Base-by-base conservation (phyloP, 2,888 invertebrate genomes). In the Acleris holmiana region DNA sequence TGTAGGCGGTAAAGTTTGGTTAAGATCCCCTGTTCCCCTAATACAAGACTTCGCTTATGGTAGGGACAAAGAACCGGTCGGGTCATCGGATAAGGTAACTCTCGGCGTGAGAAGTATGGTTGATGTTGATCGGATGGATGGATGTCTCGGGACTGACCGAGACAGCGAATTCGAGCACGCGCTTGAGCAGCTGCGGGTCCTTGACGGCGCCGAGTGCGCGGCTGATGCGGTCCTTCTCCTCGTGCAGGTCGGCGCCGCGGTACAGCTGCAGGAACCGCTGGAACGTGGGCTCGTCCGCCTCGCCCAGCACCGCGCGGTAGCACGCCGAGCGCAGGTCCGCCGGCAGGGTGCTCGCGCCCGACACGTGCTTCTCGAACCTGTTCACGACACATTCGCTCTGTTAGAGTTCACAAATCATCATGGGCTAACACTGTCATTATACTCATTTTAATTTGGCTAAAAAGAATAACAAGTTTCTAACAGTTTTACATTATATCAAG, bases 161-260 rank as follows among this genome's bases (percentile, higher is more conserved):
- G 86, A 97, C 94, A 6, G 97, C 95, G 83, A 98, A 97, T 63
- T 96, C 93, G 21, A 97, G 93, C 50, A 97, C 97, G 76, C 95
- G 94, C 55, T 93, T 92, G 66, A 98, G 92, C 64, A 98, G 89
- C 23, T 89, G 90, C 15, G 95, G 94, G 83, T 98, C 95, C 68
- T 93, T 94, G 61, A 97, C 95, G 48, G 96, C 95, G 41, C 98
- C 99, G 61, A 99, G 93, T 5, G 98, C 95, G 67, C 97, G 93
- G 65, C 97, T 95, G 78, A 99, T 96, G 77, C 99, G 94, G 83
- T 98, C 97, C 85, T 98, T 98, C 85, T 99, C 99, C 88, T 99
- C 99, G 78, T 98, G 97, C 72, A 98, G 91, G 88, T 98, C 98
- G 6, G 97, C 95, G 54, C 96, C 95, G 72, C 96, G 94, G 89